These are phyloP conservation scores for Malthinus flaveolus DNA, from an alignment of 2,888 invertebrate species.

Conservation along the genomic window DNA sequence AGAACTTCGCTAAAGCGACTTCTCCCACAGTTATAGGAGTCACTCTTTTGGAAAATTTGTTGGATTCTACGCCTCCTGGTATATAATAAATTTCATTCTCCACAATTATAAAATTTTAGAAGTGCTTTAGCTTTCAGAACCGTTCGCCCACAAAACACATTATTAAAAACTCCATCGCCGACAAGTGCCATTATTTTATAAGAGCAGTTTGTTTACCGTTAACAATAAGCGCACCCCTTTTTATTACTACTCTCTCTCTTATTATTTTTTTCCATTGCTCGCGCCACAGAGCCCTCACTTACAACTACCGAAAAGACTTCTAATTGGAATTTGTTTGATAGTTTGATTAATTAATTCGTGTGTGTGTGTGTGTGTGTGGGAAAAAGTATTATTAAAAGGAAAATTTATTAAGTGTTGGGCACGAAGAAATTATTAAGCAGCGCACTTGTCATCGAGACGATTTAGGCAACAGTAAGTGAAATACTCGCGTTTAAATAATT, in stretches of 20 bases:
- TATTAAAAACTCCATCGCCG: constrained; percentile 38
- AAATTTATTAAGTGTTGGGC: background rate
- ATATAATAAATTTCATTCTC: background rate
- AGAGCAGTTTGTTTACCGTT: constrained; percentile 48
- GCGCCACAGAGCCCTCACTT: no score
- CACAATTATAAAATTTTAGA: background rate
- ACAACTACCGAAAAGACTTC: no score
- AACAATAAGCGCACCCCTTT: constrained; percentile 44
- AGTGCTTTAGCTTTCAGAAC: constrained; percentile 37
- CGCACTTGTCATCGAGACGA: constrained; percentile 11
- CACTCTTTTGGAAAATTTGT: no score
- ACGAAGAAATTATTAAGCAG: constrained; percentile 10
- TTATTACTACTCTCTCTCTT: constrained; percentile 13
- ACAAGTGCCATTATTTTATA: constrained; percentile 51
- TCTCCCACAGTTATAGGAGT: no score
- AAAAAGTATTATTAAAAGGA: no score
- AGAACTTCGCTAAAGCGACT: no score
- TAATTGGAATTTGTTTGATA: no score
- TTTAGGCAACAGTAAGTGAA: no score
- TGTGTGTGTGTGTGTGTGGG: no score
- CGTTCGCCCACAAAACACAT: constrained; percentile 46
- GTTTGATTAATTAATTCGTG: background rate
- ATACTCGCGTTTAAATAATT: no score
- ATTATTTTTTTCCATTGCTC: no score
- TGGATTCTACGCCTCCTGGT: no score